Conservation (phyloP, 2,113 vertebrate genomes). For the Sorex araneus region DNA sequence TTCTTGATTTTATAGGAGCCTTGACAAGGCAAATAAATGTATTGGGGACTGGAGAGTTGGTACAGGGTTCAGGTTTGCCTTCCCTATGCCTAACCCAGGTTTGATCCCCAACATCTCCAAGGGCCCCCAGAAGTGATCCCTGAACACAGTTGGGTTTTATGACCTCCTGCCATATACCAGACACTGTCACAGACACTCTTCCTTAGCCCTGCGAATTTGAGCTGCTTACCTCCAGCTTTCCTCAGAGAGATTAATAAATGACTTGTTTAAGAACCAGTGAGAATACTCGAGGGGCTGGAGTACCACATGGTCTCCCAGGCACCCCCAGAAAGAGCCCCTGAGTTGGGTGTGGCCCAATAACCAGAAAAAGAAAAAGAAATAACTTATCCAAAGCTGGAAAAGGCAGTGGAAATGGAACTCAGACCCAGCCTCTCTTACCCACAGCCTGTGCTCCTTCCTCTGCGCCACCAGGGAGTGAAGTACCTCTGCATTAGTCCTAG, state of each 20-base stretch:
- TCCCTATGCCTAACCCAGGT: too few species aligned
- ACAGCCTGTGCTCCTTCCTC: neutral
- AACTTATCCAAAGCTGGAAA: constrained; percentile 37
- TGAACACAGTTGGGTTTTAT: neutral
- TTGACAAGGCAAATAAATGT: neutral
- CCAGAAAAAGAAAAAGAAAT: neutral
- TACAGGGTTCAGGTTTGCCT: too few species aligned
- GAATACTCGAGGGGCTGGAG: too few species aligned
- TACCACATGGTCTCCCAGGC: too few species aligned
- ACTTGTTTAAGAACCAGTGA: too few species aligned
- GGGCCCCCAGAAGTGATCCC: too few species aligned
- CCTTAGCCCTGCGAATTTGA: neutral
- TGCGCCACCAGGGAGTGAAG: neutral
- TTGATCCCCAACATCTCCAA: too few species aligned
- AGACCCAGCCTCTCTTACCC: constrained; percentile 43
- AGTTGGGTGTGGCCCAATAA: too few species aligned
- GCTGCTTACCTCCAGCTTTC: constrained; percentile 28
- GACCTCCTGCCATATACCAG: constrained; percentile 2
- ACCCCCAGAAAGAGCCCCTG: too few species aligned
- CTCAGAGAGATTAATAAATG: constrained; percentile 41
- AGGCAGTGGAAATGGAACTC: constrained; percentile 48
- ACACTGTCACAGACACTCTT: neutral
- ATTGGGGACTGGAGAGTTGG: too few species aligned
- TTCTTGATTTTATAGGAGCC: constrained; percentile 44
- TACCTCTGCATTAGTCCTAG: constrained; percentile 20